These are phyloP conservation scores for Blennius ocellaris DNA, from an alignment of 2,113 vertebrate species.

Conservation along the genomic window DNA sequence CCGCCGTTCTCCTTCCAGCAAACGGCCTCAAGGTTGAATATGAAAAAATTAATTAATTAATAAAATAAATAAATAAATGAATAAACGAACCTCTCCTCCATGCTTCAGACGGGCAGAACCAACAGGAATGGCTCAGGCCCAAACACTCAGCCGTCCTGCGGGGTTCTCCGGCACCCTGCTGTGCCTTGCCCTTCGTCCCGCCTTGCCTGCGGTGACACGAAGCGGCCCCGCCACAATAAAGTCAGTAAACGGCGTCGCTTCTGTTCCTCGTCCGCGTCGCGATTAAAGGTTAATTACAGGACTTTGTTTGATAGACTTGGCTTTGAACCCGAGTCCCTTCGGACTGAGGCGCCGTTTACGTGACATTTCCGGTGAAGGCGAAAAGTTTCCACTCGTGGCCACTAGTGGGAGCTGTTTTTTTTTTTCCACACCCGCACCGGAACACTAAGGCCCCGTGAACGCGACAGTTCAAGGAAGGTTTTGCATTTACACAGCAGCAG, in stretches of 20 bases:
- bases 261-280: conserved; percentile 53
- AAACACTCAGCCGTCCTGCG: conserved; percentile 38
- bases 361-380: too few species aligned
- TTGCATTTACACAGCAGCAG: too few species aligned
- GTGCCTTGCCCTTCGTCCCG: conserved; percentile 26
- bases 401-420: too few species aligned
- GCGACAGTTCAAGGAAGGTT: too few species aligned
- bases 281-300: conserved; percentile 59
- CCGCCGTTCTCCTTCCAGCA: conserved; percentile 37
- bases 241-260: conserved; percentile 50
- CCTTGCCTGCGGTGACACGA: conserved; percentile 48
- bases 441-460: too few species aligned
- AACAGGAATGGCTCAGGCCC: conserved; percentile 41
- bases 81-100: too few species aligned
- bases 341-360: too few species aligned
- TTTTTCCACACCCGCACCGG: too few species aligned
- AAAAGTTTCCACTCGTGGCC: too few species aligned
- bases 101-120: conserved; percentile 35
- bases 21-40: conserved; percentile 44
- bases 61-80: too few species aligned
- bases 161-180: conserved; percentile 20
- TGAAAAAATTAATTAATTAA: too few species aligned
- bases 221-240: conserved; percentile 54
- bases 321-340: too few species aligned
- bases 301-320: conserved; percentile 20